Base-by-base conservation (phyloP, 2,797 vertebrate genomes). In the Esox masquinongy region DNA sequence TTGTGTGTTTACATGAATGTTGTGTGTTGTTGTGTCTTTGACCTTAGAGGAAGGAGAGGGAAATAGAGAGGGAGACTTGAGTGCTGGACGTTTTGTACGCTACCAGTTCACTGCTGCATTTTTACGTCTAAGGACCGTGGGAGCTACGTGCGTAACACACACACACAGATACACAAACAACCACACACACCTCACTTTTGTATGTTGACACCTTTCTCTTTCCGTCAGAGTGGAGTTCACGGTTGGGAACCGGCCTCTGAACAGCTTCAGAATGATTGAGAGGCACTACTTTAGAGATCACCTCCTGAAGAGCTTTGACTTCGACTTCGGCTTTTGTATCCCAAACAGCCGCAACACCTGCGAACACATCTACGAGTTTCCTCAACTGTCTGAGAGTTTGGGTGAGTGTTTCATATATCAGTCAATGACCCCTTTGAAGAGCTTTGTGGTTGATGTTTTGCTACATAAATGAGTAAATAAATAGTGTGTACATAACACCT, bases 321-420 rank as follows among this genome's bases (percentile, higher is more conserved):
- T 98, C 79, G 97, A 97, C 88, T 98, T 98, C 74, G 97, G 97
- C 74, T 98, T 98, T 93, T 98, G 97, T 85, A 98, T 98, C 78
- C 97, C 97, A 68, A 97, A 95, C 88, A 98, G 96, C 87, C 93
- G 95, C 67, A 98, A 98, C 87, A 97, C 96, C 0, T 98, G 96
- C 76, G 97, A 98, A 84, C 97, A 98, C 81, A 97, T 98, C 86
- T 98, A 98, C 5, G 96, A 98, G 87, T 97, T 98, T 84, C 97
- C 97, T 51, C 96, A 96, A 88, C 93, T 98, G 76, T 95, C 97
- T 4, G 96, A 98, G 86, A 94, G 95, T 76, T 92, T 97, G 72
- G 95, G 97, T 98, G 93, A 89, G 96, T 95, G 80, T 1, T 61
- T 24, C n/a, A 24, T 14, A 22, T 24, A 61, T 24, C 24, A 61